Evolutionary conservation across 2,797 vertebrate genomes (phyloP).

Genomic region (Artibeus jamaicensis): DNA sequence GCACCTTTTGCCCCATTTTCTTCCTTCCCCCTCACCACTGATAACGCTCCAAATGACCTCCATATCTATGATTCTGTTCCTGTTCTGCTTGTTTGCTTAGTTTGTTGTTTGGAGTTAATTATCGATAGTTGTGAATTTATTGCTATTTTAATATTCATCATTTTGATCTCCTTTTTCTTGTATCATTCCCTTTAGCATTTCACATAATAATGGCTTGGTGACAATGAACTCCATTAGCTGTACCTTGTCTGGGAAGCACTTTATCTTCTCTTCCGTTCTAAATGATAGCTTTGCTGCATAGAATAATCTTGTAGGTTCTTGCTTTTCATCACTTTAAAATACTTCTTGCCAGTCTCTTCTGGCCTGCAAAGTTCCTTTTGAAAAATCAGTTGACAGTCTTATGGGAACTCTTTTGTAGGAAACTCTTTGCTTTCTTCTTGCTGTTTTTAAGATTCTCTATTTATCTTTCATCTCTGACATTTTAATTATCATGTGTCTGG

Average conservation of each 20-base stretch:
- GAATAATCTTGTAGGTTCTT: background rate
- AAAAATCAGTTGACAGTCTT: background rate
- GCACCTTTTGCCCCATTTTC: background rate
- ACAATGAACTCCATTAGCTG: background rate
- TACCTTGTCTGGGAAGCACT: background rate
- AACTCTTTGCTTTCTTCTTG: background rate
- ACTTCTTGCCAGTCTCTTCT: background rate
- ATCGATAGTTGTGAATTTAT: background rate
- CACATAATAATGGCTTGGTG: background rate
- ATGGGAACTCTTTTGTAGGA: background rate
- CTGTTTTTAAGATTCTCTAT: background rate
- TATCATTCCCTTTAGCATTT: background rate
- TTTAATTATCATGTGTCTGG: background rate
- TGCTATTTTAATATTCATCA: background rate
- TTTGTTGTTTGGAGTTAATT: background rate
- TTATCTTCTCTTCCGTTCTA: background rate
- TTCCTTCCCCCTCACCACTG: background rate
- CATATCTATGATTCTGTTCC: background rate
- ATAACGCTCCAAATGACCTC: background rate
- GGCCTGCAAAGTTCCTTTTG: background rate
- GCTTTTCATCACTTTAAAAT: background rate
- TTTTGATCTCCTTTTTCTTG: background rate
- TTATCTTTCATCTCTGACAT: background rate
- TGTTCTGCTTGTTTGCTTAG: background rate
- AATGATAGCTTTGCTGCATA: background rate